phyloP scores from a whole-genome alignment of 2,888 invertebrate genomes.

The Heliothis peltigera region DNA sequence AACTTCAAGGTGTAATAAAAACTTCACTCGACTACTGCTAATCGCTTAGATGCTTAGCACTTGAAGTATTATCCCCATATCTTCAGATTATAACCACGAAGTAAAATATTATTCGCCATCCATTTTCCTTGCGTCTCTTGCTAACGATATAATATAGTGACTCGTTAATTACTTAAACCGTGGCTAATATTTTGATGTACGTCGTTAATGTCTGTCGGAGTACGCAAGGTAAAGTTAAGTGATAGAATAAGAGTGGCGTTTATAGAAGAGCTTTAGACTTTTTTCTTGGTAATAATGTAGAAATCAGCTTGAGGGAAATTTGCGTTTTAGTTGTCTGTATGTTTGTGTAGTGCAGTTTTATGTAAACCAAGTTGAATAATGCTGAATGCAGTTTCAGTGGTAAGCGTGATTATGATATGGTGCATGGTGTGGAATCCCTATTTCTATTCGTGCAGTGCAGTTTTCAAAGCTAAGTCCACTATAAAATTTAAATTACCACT shows the following conservation, averaged over 20 bases:
- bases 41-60: slow-evolving; percentile 21
- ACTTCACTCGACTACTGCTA: not conserved
- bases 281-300: slow-evolving; percentile 1
- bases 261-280: not conserved
- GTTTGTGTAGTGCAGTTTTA: too few species aligned
- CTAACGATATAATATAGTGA: slow-evolving; percentile 24
- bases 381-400: too few species aligned
- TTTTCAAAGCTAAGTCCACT: too few species aligned
- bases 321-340: too few species aligned
- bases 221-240: slow-evolving; percentile 1
- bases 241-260: not conserved
- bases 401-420: too few species aligned
- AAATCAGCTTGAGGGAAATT: too few species aligned
- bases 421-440: too few species aligned
- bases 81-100: slow-evolving; percentile 20
- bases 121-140: slow-evolving; percentile 25
- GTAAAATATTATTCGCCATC: slow-evolving; percentile 35
- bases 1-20: not conserved
- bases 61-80: slow-evolving; percentile 34
- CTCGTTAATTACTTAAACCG: slow-evolving; percentile 36
- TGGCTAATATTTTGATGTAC: slow-evolving; percentile 39
- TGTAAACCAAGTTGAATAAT: too few species aligned
- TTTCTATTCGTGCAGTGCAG: too few species aligned
- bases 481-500: too few species aligned
- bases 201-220: slow-evolving; percentile 6